Conservation (phyloP, 2,113 vertebrate genomes). For the Alectura lathami region DNA sequence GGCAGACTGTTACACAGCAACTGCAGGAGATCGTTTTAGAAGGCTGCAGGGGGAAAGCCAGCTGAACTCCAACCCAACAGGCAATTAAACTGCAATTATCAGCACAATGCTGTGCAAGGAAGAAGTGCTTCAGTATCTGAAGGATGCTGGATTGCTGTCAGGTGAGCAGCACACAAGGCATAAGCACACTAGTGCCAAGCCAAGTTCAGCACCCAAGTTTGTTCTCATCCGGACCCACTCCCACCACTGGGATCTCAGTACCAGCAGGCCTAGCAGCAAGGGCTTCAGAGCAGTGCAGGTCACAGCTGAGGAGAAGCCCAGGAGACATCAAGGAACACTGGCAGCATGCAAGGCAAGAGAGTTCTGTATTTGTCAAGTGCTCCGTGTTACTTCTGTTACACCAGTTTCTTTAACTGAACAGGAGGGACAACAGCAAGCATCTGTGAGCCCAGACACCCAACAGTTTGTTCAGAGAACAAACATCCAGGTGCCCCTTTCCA, state of each 20-base stretch:
- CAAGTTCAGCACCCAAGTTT: background rate
- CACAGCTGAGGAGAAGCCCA: background rate
- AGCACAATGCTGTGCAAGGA: background rate
- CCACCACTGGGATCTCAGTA: background rate
- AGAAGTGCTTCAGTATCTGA: background rate
- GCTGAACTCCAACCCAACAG: background rate
- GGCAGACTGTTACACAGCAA: background rate
- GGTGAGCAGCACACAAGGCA: background rate
- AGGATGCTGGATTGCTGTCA: background rate
- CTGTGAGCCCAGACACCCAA: background rate
- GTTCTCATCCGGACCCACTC: background rate
- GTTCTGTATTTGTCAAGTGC: background rate
- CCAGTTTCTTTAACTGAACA: no score
- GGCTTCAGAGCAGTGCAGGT: background rate
- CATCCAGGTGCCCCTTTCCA: background rate
- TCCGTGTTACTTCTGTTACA: background rate
- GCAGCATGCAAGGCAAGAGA: background rate
- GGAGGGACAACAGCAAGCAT: background rate
- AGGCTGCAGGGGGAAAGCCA: conserved; percentile 24
- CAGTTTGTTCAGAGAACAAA: background rate
- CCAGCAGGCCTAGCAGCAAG: background rate
- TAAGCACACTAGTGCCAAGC: background rate
- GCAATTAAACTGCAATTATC: conserved; percentile 27
- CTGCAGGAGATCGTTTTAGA: background rate
- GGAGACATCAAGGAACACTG: background rate